A percentile compares a stretch with the other conserved stretches of the same genome.
These are phyloP conservation scores for Dynastes hyllus DNA, from an alignment of 2,888 invertebrate species.

Conservation along the genomic window DNA sequence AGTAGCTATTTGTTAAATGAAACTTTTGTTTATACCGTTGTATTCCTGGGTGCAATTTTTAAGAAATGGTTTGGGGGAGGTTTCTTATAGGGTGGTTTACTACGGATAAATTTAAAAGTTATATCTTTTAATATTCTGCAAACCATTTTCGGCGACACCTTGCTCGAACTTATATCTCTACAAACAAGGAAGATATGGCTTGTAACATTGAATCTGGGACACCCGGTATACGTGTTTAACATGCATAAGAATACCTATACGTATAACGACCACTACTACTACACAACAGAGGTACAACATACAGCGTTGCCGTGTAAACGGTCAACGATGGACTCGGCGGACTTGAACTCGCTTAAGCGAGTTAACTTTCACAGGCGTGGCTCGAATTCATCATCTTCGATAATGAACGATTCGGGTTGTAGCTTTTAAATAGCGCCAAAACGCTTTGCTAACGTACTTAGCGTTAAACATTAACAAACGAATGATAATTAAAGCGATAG, in stretches of 20 bases:
- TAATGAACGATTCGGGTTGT: not conserved
- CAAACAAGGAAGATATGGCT: too few species aligned
- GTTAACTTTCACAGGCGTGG: slow-evolving; percentile 63
- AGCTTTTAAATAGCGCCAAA: not conserved
- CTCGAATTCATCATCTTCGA: slow-evolving; percentile 51
- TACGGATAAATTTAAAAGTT: too few species aligned
- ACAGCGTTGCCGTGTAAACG: slow-evolving; percentile 59
- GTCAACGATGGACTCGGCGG: slow-evolving; percentile 62
- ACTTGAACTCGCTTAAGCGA: slow-evolving; percentile 70
- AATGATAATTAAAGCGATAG: too few species aligned
- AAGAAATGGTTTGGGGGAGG: too few species aligned
- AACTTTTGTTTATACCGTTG: too few species aligned
- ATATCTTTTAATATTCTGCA: too few species aligned
- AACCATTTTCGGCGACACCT: too few species aligned
- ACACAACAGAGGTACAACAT: slow-evolving; percentile 44
- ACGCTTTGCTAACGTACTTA: not conserved
- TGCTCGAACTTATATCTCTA: too few species aligned
- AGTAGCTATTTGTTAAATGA: too few species aligned
- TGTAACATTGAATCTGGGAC: not conserved
- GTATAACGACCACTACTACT: not conserved
- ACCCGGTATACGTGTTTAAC: not conserved
- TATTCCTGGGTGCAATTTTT: too few species aligned
- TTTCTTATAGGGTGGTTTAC: too few species aligned
- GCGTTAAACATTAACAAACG: not conserved
- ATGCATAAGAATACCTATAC: not conserved